Percentiles rank a stretch among this genome's conserved stretches.
Conservation (phyloP, 2,113 vertebrate genomes). For the Cyprinodon brontotheroides region DNA sequence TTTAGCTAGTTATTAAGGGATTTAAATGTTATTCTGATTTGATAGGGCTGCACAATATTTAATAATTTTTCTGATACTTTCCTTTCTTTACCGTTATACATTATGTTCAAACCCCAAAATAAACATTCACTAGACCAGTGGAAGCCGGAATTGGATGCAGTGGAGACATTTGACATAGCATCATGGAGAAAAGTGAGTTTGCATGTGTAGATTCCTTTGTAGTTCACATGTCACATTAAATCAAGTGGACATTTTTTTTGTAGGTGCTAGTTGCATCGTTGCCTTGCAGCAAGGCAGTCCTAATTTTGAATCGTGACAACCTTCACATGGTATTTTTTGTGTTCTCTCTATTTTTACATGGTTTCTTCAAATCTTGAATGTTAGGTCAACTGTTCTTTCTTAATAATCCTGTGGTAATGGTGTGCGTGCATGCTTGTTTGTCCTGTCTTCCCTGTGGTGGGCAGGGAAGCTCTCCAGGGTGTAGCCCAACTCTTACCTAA, state of each 20-base stretch:
- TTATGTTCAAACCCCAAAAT: neutral
- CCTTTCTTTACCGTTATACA: too few species aligned
- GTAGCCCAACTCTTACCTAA: neutral
- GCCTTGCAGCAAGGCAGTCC: neutral
- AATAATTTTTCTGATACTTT: too few species aligned
- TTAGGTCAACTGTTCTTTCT: too few species aligned
- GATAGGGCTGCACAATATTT: too few species aligned
- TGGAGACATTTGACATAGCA: neutral
- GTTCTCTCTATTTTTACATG: too few species aligned
- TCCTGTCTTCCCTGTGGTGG: neutral
- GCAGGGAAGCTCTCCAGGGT: too few species aligned
- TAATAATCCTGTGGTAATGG: neutral
- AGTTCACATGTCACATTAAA: slow-evolving; percentile 3
- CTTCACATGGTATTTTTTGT: too few species aligned
- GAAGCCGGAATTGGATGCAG: slow-evolving; percentile 25
- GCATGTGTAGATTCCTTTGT: neutral
- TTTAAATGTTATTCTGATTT: too few species aligned
- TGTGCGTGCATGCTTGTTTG: neutral
- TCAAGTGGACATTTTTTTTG: neutral
- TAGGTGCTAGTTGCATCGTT: neutral
- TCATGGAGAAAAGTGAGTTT: neutral
- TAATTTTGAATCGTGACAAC: neutral
- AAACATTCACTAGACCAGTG: neutral
- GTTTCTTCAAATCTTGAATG: neutral
- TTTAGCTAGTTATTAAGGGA: too few species aligned